A percentile compares a stretch with the other conserved stretches of the same genome.
Conservation (phyloP, 2,888 invertebrate genomes). For the Thera obeliscata region DNA sequence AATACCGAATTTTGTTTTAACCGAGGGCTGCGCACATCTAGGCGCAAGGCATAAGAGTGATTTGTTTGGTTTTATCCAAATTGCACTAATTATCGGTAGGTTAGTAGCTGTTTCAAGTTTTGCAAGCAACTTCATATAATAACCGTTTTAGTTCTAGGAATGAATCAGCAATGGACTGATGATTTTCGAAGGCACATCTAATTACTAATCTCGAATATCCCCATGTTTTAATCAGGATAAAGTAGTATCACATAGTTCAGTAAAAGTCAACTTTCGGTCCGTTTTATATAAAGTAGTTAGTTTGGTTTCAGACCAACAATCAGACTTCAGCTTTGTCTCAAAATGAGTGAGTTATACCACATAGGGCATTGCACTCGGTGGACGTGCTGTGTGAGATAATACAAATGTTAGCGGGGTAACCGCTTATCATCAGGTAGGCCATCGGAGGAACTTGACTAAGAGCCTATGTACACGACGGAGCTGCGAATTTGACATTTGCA, state of each 20-base stretch:
- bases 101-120: background rate
- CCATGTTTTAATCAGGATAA: conserved; percentile 46
- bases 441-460: too few species aligned
- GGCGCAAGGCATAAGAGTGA: too few species aligned
- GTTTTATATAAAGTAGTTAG: too few species aligned
- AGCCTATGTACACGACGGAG: too few species aligned
- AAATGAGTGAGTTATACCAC: too few species aligned
- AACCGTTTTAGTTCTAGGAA: conserved; percentile 12
- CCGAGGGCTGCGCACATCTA: too few species aligned
- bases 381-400: too few species aligned
- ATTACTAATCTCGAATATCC: conserved; percentile 53
- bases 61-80: conserved; percentile 10
- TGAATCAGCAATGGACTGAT: conserved; percentile 57
- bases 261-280: background rate
- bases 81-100: conserved; percentile 9
- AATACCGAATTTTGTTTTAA: too few species aligned
- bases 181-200: conserved; percentile 73
- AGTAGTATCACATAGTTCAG: conserved; percentile 42
- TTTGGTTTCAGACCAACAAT: background rate
- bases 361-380: too few species aligned
- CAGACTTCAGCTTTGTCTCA: background rate
- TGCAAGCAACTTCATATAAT: background rate
- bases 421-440: too few species aligned
- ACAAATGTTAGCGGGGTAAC: too few species aligned
- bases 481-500: background rate